Evolutionary conservation across 2,797 vertebrate species (phyloP).

Genomic region (Gymnocypris eckloni): DNA sequence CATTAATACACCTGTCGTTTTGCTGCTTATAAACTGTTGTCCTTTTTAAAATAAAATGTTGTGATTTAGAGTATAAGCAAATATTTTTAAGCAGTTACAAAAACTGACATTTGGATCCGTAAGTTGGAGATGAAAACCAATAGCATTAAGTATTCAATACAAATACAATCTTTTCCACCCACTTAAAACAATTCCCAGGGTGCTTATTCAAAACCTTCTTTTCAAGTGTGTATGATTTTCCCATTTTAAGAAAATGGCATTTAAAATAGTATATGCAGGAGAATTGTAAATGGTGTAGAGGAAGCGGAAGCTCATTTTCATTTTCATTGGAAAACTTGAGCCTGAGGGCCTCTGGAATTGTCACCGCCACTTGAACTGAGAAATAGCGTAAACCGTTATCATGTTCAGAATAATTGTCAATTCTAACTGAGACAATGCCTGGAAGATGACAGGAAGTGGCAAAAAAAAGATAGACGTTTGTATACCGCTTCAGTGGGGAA

Average conservation of each 20-base stretch:
- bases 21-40: background rate
- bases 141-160: background rate
- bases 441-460: conserved; percentile 36
- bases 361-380: conserved; percentile 70
- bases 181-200: background rate
- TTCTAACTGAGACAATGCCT: conserved; percentile 47
- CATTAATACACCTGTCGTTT: background rate
- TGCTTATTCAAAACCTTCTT: conserved; percentile 7
- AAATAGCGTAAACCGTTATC: conserved; percentile 74
- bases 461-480: conserved; percentile 57
- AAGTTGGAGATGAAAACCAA: background rate
- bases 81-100: background rate
- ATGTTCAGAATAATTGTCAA: conserved; percentile 65
- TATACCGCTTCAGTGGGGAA: conserved; percentile 63
- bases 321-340: conserved; percentile 53
- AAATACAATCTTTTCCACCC: conserved; percentile 24
- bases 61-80: background rate
- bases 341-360: conserved; percentile 66
- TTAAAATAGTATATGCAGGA: conserved; percentile 38
- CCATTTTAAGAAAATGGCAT: conserved; percentile 31
- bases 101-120: conserved; percentile 12
- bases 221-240: conserved; percentile 18
- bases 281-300: conserved; percentile 30
- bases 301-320: conserved; percentile 55
- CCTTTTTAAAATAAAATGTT: background rate